Base-by-base conservation (phyloP, 2,888 invertebrate genomes). In the Tenthredo scrophulariae region DNA sequence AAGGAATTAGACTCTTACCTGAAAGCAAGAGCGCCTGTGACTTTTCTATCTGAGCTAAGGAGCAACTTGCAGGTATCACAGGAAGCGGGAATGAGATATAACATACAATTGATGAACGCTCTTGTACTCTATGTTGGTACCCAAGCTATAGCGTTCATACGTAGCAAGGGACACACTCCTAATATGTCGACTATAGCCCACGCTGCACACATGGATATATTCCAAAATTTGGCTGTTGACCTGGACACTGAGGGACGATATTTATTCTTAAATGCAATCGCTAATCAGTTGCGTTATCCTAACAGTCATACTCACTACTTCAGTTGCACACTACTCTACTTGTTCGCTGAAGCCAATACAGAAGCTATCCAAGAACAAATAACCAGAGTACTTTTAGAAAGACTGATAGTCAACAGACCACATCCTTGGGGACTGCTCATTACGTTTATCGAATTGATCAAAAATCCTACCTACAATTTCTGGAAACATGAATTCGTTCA, bases 281-380 rank as follows among this genome's bases (percentile, higher is more conserved):
- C 99, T 79, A 99, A 99, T 94, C 99, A 99, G 93, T 94, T 99
- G 90, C 96, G 99, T 37, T 99, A 99, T 94, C 99, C 99, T 15
- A 99, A 99, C 94, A 99, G 98, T 92, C 99, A 99, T 94, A 99
- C 99, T 29, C 99, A 99, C 94, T 99, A 99, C 94, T 99, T 99
- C 95, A 99, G 99, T 91, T 99, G 99, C 93, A 98, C 98, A 58
- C 95, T 99, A 83, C 95, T 99, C 87, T 99, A 99, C 93, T 95
- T 99, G 89, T 99, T 99, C 94, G 98, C 98, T 75, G 99, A 99
- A 93, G 99, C 99, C 9, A 99, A 99, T 92, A 97, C 98, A 0
- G 98, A 99, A 94, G 98, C 98, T 7, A 98, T 99, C 86, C 99
- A 99, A 93, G 99, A 99, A 93, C 99, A 99, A 93, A 99, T 99